Evolutionary conservation across 2,797 vertebrate genomes (phyloP).

Genomic region (Gadopsis bispinosus): DNA sequence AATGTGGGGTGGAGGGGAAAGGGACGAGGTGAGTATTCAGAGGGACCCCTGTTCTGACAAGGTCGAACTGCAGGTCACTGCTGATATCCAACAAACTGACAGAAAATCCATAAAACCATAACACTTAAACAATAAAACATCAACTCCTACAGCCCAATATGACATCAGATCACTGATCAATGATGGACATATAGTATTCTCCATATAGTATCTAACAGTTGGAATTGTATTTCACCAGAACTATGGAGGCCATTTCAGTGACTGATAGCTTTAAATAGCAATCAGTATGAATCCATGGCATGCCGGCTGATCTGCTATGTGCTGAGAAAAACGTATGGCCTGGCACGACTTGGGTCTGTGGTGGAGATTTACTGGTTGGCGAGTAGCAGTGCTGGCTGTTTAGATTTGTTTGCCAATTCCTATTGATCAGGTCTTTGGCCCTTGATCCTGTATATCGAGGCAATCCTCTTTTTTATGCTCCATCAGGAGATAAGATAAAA

Average conservation of each 20-base stretch:
- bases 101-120: slow-evolving; percentile 79
- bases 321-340: slow-evolving; percentile 57
- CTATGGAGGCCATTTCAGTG: slow-evolving; percentile 66
- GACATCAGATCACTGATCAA: slow-evolving; percentile 72
- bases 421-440: slow-evolving; percentile 65
- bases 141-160: slow-evolving; percentile 63
- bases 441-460: slow-evolving; percentile 52
- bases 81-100: slow-evolving; percentile 76
- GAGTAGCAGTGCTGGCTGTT: slow-evolving; percentile 39
- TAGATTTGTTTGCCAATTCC: slow-evolving; percentile 63
- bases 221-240: slow-evolving; percentile 74
- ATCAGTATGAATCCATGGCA: slow-evolving; percentile 55
- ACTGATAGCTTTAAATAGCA: slow-evolving; percentile 73
- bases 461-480: slow-evolving; percentile 26
- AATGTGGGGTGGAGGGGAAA: slow-evolving; percentile 2
- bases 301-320: slow-evolving; percentile 50
- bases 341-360: slow-evolving; percentile 35
- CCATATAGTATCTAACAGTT: slow-evolving; percentile 71
- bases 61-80: slow-evolving; percentile 77
- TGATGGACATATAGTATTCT: slow-evolving; percentile 76
- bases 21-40: slow-evolving; percentile 23
- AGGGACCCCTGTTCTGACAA: slow-evolving; percentile 76
- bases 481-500: slow-evolving; percentile 56
- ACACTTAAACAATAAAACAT: slow-evolving; percentile 82
- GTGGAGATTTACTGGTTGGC: slow-evolving; percentile 57